A percentile compares a stretch with the other conserved stretches of the same genome.
Conservation (phyloP, 2,888 invertebrate genomes). For the Tetragonula carbonaria region DNA sequence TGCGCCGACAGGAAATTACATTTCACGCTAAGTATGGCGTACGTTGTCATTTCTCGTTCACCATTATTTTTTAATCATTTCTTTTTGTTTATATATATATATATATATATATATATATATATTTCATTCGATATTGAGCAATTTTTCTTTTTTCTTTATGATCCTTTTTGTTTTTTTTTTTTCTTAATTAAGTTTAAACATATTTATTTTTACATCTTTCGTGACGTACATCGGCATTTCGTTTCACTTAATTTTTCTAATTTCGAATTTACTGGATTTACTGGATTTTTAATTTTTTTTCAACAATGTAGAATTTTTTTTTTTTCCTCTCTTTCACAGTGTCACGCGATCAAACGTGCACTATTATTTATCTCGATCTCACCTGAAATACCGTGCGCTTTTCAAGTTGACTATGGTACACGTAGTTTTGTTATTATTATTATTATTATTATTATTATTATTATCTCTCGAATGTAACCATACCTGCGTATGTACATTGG, state of each 20-base stretch:
- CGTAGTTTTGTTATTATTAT: constrained; percentile 7
- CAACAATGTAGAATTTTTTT: not conserved
- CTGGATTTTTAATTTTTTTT: constrained; percentile 21
- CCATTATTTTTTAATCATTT: too few relatives aligned
- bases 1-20: constrained; percentile 53
- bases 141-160: constrained; percentile 12
- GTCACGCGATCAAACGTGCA: constrained; percentile 1
- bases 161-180: constrained; percentile 1
- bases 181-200: not conserved
- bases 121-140: constrained; percentile 34
- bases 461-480: constrained; percentile 17
- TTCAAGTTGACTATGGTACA: constrained; percentile 8
- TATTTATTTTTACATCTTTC: constrained; percentile 22
- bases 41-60: constrained; percentile 50
- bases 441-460: constrained; percentile 9
- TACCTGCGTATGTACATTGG: constrained; percentile 21
- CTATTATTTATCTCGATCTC: constrained; percentile 25
- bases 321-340: not conserved
- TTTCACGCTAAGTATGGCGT: constrained; percentile 47
- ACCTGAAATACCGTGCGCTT: constrained; percentile 12
- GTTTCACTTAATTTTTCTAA: constrained; percentile 7
- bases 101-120: not conserved
- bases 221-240: constrained; percentile 34
- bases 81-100: too few relatives aligned
- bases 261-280: constrained; percentile 25